Evolutionary conservation across 2,113 vertebrate species (phyloP), one percentile per base, ranked within the genome.

Genomic region (Upupa epops): DNA sequence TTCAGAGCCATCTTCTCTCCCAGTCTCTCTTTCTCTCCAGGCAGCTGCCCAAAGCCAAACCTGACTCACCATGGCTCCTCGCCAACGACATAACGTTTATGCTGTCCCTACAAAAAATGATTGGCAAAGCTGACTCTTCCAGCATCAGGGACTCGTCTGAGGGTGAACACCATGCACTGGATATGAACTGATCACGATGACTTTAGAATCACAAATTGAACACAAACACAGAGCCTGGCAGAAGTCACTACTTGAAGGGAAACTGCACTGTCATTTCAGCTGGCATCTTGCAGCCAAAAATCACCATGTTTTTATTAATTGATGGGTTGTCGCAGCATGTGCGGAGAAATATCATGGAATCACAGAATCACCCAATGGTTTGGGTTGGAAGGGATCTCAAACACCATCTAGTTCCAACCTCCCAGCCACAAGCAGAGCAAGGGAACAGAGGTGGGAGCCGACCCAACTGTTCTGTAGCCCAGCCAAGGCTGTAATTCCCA

Each of bases 261-360:
- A 94, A 75, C 16, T 83, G 93, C 93, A 63, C 71, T 49, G 92
- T 91, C 89, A 94, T 71, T 89, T 90, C 8, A 14, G 69, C 72
- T 88, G 70, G 73, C 58, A 11, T 12, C 46, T 21, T 16, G 29
- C 72, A 52, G 61, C 86, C 29, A 36, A 52, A 84, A 74, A 82
- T 54, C 70, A 7, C 46, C 2, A 32, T 6, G 24, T 17, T 48
- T 64, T 74, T 26, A 37, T 75, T 84, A 69, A 78, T 11, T 11
- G 34, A 55, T 3, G 24, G 91, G 37, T 83, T 40, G 42, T 12
- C 0, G 1, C 52, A 26, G 20, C 32, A 25, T 18, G 14, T 4
- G 19, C 2, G 6, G 60, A 52, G 58, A 85, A 82, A 86, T 1
- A 22, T 59, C 48, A 18, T 42, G 40, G 40, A 42, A 42, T 42